Conservation (phyloP, 2,113 vertebrate genomes). For the Trematomus loennbergii region DNA sequence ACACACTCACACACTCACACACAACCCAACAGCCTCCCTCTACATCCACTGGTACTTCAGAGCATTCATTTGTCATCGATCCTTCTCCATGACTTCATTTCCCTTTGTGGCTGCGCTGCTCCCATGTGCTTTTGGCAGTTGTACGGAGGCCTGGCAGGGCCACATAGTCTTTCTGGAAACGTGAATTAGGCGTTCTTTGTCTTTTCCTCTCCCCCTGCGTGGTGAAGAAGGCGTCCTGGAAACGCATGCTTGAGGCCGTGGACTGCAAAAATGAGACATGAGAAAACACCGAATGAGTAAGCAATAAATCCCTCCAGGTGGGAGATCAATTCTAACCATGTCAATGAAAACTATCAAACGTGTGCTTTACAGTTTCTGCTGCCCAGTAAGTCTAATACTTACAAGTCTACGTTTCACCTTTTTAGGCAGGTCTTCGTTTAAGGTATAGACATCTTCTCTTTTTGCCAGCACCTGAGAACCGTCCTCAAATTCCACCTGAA, state of each 20-base stretch:
- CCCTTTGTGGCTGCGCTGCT: slow-evolving; percentile 88
- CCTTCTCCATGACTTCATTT: slow-evolving; percentile 76
- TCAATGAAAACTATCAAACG: background rate
- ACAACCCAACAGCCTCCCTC: slow-evolving; percentile 19
- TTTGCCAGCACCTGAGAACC: slow-evolving; percentile 94
- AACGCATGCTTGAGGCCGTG: slow-evolving; percentile 96
- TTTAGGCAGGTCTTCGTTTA: slow-evolving; percentile 96
- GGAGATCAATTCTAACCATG: background rate
- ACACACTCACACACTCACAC: background rate
- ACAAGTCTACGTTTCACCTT: slow-evolving; percentile 97
- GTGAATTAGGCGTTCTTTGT: slow-evolving; percentile 91
- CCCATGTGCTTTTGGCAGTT: slow-evolving; percentile 83
- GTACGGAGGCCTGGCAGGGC: slow-evolving; percentile 90
- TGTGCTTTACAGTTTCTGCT: slow-evolving; percentile 17
- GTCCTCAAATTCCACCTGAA: slow-evolving; percentile 97
- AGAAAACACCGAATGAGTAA: slow-evolving; percentile 18
- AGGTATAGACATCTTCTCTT: slow-evolving; percentile 94
- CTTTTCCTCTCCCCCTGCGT: slow-evolving; percentile 93
- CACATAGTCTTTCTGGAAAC: slow-evolving; percentile 95
- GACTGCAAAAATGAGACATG: slow-evolving; percentile 84
- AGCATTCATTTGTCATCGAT: slow-evolving; percentile 70
- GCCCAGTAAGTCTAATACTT: slow-evolving; percentile 83
- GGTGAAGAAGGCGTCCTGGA: slow-evolving; percentile 94
- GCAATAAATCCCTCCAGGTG: background rate
- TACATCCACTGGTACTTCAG: slow-evolving; percentile 58